A percentile compares a stretch with the other conserved stretches of the same genome.
phyloP scores from a whole-genome alignment of 2,113 vertebrate genomes.

The Albula goreensis region DNA sequence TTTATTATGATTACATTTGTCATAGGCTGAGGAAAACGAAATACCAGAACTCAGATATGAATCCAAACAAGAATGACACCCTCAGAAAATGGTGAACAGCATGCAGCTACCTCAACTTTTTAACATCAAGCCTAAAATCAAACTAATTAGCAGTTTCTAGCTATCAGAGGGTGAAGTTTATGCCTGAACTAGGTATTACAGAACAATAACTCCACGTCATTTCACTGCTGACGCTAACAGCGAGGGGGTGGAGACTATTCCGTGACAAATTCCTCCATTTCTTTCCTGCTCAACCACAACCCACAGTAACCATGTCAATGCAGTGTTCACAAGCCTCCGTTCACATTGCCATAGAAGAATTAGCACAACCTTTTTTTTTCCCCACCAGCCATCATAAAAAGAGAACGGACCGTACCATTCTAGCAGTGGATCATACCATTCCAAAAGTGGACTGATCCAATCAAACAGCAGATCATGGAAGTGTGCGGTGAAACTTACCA shows the following conservation, averaged over 20 bases:
- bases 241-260: not conserved
- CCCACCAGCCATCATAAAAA: not conserved
- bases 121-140: not conserved
- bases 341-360: not conserved
- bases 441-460: not conserved
- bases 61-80: not conserved
- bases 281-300: not conserved
- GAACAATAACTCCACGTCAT: not conserved
- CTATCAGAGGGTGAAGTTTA: not conserved
- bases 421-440: not conserved
- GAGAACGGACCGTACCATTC: not conserved
- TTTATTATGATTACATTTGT: not conserved
- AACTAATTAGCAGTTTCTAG: not conserved
- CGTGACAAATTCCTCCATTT: not conserved
- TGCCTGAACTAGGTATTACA: conserved; percentile 3
- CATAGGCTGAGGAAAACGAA: not conserved
- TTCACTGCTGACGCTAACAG: not conserved
- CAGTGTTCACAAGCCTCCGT: not conserved
- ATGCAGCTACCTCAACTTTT: not conserved
- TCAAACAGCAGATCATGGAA: not conserved
- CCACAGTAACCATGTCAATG: not conserved
- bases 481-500: not conserved
- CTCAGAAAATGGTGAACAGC: not conserved
- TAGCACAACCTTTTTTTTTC: no score
- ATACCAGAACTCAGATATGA: not conserved